Evolutionary conservation across 2,888 invertebrate genomes (phyloP).

Genomic region (Oscheius sp.): DNA sequence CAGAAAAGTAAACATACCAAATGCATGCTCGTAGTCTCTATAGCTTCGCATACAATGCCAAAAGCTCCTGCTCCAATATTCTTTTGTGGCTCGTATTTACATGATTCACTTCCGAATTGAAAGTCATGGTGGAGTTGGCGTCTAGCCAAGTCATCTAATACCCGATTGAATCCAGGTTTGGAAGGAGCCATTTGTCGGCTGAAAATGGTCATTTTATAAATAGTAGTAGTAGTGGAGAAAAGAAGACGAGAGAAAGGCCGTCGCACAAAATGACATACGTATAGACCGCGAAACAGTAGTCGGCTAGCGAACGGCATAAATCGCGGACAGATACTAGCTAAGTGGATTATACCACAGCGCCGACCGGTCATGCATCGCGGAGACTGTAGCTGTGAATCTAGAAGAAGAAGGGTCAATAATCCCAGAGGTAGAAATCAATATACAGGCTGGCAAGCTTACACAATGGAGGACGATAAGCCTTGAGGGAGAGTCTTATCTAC

Average conservation of each 20-base stretch:
- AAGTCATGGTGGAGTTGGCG: conserved; percentile 65
- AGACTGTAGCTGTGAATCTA: neutral
- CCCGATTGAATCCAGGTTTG: conserved; percentile 61
- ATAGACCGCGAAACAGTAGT: conserved; percentile 20
- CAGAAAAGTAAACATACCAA: conserved; percentile 34
- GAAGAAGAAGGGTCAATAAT: neutral
- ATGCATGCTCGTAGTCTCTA: conserved; percentile 46
- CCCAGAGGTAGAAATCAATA: neutral
- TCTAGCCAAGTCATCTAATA: conserved; percentile 62
- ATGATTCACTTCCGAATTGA: conserved; percentile 57
- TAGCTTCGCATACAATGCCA: conserved; percentile 67
- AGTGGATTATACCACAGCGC: conserved; percentile 28
- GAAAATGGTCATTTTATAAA: neutral
- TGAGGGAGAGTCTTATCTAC: conserved; percentile 9
- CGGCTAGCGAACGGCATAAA: conserved; percentile 23
- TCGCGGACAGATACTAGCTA: conserved; percentile 26
- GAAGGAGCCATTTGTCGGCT: conserved; percentile 12
- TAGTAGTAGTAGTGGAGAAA: neutral
- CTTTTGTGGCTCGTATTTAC: conserved; percentile 56
- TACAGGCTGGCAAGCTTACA: conserved; percentile 6
- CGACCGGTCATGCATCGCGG: conserved; percentile 26
- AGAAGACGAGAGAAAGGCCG: neutral
- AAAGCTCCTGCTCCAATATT: conserved; percentile 67
- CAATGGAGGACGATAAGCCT: conserved; percentile 3
- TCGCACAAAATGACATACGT: neutral